Conservation (phyloP, 2,113 vertebrate species). For the Percopsis transmontana region DNA sequence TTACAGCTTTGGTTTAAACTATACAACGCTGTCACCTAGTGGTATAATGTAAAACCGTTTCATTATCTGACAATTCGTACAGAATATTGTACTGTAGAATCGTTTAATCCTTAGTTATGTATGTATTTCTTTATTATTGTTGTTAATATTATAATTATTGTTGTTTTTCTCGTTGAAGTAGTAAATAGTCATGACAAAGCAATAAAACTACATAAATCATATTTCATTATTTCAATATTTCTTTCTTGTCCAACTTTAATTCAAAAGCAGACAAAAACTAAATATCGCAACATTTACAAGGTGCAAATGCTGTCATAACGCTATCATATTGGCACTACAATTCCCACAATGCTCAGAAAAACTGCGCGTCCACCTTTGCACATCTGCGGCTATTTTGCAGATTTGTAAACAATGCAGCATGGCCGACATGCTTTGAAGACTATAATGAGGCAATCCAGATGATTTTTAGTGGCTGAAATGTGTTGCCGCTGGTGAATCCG, state of each 20-base stretch:
- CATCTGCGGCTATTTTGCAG: slow-evolving; percentile 29
- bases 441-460: slow-evolving; percentile 30
- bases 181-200: no score
- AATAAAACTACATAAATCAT: no score
- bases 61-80: not conserved
- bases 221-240: not conserved
- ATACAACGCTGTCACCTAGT: slow-evolving; percentile 53
- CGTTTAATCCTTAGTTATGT: not conserved
- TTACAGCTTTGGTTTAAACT: no score
- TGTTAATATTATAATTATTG: not conserved
- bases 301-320: not conserved
- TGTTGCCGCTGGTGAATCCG: slow-evolving; percentile 40
- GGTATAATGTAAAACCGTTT: slow-evolving; percentile 17
- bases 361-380: not conserved
- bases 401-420: slow-evolving; percentile 27
- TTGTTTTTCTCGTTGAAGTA: not conserved
- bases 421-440: accelerated
- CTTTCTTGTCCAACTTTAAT: no score
- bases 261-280: no score
- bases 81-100: not conserved
- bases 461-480: slow-evolving; percentile 28
- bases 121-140: not conserved
- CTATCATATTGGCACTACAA: slow-evolving; percentile 37
- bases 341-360: slow-evolving; percentile 52
- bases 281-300: not conserved